Conservation (phyloP, 2,797 vertebrate species). For the Falco columbarius region DNA sequence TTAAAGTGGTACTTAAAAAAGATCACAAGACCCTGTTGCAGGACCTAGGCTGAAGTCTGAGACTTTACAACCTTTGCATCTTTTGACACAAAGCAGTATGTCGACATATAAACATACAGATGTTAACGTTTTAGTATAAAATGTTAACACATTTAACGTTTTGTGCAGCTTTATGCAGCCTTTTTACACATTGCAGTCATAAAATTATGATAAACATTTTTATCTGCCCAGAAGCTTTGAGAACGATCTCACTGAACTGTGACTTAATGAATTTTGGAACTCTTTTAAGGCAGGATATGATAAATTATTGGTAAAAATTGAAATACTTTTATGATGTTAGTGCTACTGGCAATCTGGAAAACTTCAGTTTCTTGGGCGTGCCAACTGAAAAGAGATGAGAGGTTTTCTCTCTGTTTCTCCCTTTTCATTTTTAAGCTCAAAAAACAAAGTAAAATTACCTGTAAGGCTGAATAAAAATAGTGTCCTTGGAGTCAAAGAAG, state of each 20-base stretch:
- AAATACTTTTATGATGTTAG: conserved; percentile 9
- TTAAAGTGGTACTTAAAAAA: neutral
- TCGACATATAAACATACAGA: neutral
- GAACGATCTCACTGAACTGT: conserved; percentile 15
- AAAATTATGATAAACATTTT: conserved; percentile 20
- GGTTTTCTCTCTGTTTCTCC: neutral
- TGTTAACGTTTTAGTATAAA: neutral
- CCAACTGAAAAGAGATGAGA: neutral
- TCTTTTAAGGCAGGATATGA: conserved; percentile 13
- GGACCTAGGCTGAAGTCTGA: neutral
- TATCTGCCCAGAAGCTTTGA: conserved; percentile 7
- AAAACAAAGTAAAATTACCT: neutral
- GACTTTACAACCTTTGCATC: neutral
- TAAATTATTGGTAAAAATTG: conserved; percentile 48
- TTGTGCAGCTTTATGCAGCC: neutral
- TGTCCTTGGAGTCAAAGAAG: neutral
- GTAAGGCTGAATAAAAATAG: neutral
- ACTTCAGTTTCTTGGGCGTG: neutral
- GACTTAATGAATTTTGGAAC: conserved; percentile 42
- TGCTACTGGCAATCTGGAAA: conserved; percentile 14
- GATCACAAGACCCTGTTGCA: neutral
- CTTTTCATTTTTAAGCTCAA: neutral
- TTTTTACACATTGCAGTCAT: neutral
- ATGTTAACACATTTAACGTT: neutral
- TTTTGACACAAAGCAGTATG: neutral